Evolutionary conservation across 2,888 invertebrate species (phyloP), one percentile per base, ranked within the genome.

Genomic region (Ypsolopha scabrella): DNA sequence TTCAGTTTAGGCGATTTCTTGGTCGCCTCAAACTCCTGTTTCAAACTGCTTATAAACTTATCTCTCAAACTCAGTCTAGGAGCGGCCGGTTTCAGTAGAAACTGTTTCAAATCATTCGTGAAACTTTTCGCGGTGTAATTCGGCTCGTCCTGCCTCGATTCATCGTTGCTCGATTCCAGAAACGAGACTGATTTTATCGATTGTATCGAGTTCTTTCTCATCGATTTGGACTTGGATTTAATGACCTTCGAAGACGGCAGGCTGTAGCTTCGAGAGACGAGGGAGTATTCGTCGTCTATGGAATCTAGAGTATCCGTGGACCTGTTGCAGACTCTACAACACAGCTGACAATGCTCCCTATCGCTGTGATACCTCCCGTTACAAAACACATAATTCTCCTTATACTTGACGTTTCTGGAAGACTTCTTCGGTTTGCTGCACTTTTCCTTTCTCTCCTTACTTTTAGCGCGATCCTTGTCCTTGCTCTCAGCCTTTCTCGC

Each of bases 51-150:
- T 49, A 87, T 75, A 60, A 87, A 82, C 55, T 87, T 87, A 55
- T 87, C 86, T 3, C 82, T 72, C 39, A 87, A 63, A 58, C 86
- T 87, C 36, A 78, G 69, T 11, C 83, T 63, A 9, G 86, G 85
- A 50, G 87, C 66, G 47, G 83, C 68, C 10, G 87, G 87, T 53
- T 79, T 81, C 49, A 87, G 58, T 0, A 87, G 64, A 55, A 87
- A 87, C 68, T 75, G 78, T 62, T 87, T 87, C 55, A 87, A 60
- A 58, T 87, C 87, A 55, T 87, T 86, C 6, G 87, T 87, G 62
- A 87, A 87, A 60, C 86, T 87, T 57, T 80, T 86, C 6, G 87
- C 87, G 10, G 87, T 87, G 54, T 87, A 87, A 50, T 87, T 86
- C 1, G 86, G 78, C 57, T 85, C 86, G 55, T 85, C 85, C 46